Percentiles rank a stretch among this genome's conserved stretches.
phyloP scores from a whole-genome alignment of 2,888 invertebrate genomes.

The Stomorhina lunata region DNA sequence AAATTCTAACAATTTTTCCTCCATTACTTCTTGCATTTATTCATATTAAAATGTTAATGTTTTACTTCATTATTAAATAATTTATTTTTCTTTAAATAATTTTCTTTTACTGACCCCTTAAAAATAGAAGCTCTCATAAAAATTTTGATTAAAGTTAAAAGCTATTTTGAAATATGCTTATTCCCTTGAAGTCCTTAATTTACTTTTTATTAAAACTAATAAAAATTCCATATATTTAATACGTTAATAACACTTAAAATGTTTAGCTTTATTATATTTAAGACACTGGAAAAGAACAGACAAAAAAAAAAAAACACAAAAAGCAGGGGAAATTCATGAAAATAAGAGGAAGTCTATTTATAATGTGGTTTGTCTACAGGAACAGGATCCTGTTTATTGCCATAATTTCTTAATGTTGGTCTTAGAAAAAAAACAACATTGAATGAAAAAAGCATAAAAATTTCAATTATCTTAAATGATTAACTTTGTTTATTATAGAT shows the following conservation, averaged over 20 bases:
- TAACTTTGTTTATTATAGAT: conserved; percentile 73
- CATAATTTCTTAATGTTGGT: neutral
- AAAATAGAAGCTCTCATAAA: too few species aligned
- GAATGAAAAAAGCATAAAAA: conserved; percentile 72
- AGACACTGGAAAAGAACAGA: neutral
- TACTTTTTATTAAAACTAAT: conserved; percentile 2
- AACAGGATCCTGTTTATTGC: neutral
- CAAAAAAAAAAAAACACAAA: too few species aligned
- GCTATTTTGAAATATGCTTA: neutral
- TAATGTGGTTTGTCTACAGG: neutral
- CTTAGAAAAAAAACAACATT: neutral
- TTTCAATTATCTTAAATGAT: conserved; percentile 77
- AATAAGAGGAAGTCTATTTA: neutral
- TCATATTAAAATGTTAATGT: too few species aligned
- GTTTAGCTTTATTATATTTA: neutral
- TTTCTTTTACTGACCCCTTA: too few species aligned
- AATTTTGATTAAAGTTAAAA: neutral
- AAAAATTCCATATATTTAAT: conserved; percentile 17
- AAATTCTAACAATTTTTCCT: too few species aligned
- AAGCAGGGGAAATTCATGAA: too few species aligned
- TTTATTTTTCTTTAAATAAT: too few species aligned
- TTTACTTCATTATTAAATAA: neutral
- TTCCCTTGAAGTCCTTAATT: neutral
- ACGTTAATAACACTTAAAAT: conserved; percentile 17
- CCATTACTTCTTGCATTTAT: too few species aligned